Evolutionary conservation across 2,888 invertebrate genomes (phyloP).

Genomic region (Idaea dimidiata): DNA sequence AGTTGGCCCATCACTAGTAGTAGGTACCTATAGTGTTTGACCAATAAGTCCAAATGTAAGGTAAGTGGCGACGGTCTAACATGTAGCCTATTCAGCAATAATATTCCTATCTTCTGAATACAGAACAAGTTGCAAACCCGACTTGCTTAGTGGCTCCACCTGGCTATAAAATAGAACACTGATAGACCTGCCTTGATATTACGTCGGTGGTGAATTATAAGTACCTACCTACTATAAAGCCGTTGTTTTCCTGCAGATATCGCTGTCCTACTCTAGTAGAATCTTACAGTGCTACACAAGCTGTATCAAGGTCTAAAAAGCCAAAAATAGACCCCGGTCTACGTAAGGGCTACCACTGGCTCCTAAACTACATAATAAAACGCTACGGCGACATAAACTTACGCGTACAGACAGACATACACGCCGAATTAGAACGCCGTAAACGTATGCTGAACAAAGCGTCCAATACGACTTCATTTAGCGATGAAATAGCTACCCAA

Average conservation of each 20-base stretch:
- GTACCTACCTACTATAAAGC: background rate
- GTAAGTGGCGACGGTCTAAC: too few species aligned
- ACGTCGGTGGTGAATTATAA: too few species aligned
- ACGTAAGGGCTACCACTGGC: constrained; percentile 85
- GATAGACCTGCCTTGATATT: too few species aligned
- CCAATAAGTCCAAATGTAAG: too few species aligned
- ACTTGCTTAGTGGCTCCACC: too few species aligned
- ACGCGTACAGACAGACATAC: constrained; percentile 83
- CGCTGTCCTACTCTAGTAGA: constrained; percentile 91
- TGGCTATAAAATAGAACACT: too few species aligned
- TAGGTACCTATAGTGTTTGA: too few species aligned
- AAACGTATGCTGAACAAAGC: constrained; percentile 60
- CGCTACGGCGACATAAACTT: constrained; percentile 83
- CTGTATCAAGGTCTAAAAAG: constrained; percentile 56
- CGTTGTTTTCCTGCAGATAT: constrained; percentile 59
- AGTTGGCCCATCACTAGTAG: too few species aligned
- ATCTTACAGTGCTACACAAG: constrained; percentile 81
- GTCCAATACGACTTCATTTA: constrained; percentile 61
- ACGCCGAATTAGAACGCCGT: constrained; percentile 76
- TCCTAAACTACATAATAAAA: constrained; percentile 84
- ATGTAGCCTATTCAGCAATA: too few species aligned
- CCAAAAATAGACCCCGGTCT: constrained; percentile 84
- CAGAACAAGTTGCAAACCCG: too few species aligned
- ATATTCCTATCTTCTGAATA: too few species aligned
- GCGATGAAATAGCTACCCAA: constrained; percentile 67